Evolutionary conservation across 2,888 invertebrate genomes (phyloP).

Genomic region (Diachrysia chrysitis): DNA sequence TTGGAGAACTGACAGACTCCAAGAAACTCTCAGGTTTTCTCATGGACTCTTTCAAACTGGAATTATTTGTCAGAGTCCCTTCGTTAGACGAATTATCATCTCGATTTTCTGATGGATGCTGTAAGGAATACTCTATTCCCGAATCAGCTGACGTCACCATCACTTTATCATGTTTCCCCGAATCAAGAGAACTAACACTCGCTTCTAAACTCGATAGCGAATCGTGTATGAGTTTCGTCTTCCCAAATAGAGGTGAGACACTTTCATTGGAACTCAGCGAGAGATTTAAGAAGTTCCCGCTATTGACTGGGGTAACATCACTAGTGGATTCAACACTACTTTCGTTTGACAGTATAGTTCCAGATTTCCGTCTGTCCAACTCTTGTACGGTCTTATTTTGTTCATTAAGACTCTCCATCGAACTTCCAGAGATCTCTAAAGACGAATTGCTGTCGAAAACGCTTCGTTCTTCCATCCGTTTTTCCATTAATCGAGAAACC

Average conservation of each 20-base stretch:
- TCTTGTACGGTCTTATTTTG: slow-evolving; percentile 73
- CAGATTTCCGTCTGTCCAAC: slow-evolving; percentile 78
- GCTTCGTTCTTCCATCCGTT: slow-evolving; percentile 71
- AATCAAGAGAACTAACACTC: slow-evolving; percentile 86
- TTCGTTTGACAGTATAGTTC: slow-evolving; percentile 74
- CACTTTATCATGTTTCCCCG: slow-evolving; percentile 77
- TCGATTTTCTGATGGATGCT: slow-evolving; percentile 78
- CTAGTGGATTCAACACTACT: slow-evolving; percentile 84
- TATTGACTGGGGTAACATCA: slow-evolving; percentile 80
- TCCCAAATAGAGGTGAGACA: slow-evolving; percentile 85
- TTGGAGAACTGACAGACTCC: slow-evolving; percentile 78
- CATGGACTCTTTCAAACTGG: slow-evolving; percentile 78
- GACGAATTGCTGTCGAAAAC: slow-evolving; percentile 85
- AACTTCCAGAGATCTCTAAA: slow-evolving; percentile 85
- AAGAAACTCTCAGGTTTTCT: slow-evolving; percentile 69
- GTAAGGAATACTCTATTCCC: slow-evolving; percentile 84
- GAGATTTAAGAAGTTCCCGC: slow-evolving; percentile 75
- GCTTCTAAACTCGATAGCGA: slow-evolving; percentile 86
- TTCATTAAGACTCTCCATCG: slow-evolving; percentile 84
- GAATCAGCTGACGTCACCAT: slow-evolving; percentile 87
- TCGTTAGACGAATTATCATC: slow-evolving; percentile 86
- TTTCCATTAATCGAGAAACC: slow-evolving; percentile 86
- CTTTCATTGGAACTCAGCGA: slow-evolving; percentile 87
- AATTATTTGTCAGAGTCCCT: slow-evolving; percentile 85
- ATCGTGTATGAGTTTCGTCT: slow-evolving; percentile 81